Base-by-base conservation (phyloP, 2,113 vertebrate species). In the Colistium nudipinnis region DNA sequence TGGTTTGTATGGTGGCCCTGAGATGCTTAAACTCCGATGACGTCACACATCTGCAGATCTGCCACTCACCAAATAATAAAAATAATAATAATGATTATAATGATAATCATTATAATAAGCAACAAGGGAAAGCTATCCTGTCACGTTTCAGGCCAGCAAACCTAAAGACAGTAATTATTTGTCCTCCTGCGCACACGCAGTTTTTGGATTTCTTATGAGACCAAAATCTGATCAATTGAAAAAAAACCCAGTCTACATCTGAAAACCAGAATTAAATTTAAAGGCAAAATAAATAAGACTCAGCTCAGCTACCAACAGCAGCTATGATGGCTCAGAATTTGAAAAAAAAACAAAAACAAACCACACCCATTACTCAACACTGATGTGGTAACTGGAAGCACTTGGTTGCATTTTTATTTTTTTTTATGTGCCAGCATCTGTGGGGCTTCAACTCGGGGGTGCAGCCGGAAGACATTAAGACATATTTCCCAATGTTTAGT, bases 51-150 rank as follows among this genome's bases (percentile, higher is more conserved):
- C 43, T 74, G 73, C 66, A 55, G 85, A 91, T 92, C 91, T n/a
- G n/a, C n/a, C n/a, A n/a, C n/a, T n/a, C n/a, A n/a, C n/a, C n/a
- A n/a, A n/a, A n/a, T n/a, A n/a, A n/a, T n/a, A n/a, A n/a, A n/a
- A n/a, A n/a, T n/a, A n/a, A n/a, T n/a, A n/a, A n/a, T n/a, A n/a
- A n/a, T n/a, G n/a, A n/a, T n/a, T n/a, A n/a, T n/a, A n/a, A n/a
- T n/a, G n/a, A n/a, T n/a, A n/a, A n/a, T n/a, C n/a, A n/a, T n/a
- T 85, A 91, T 90, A 84, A 82, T 74, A 89, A 91, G 68, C 66
- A 56, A 81, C 63, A 80, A 92, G 91, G 90, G 90, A 92, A 92
- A 76, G 74, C 61, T 78, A 78, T 86, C 76, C 70, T 7, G 48
- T 76, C 89, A 86, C 69, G 74, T 87, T 80, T 49, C 75, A 79